These are phyloP conservation scores for Anoplolepis gracilipes DNA, from an alignment of 1,140 invertebrate species.

Conservation along the genomic window DNA sequence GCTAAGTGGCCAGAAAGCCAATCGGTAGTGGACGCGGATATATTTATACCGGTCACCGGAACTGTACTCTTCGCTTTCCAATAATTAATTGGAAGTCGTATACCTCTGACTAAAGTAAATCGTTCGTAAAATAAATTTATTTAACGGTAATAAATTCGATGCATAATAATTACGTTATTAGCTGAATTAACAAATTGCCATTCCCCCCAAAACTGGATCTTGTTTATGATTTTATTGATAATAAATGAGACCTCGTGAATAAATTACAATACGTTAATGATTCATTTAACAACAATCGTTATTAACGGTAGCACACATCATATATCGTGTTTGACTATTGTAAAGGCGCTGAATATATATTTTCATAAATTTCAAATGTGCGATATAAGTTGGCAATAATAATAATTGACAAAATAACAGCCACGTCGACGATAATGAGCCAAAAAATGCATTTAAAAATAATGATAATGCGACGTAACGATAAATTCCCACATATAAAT, in stretches of 20 bases:
- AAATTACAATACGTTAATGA: conserved; percentile 56
- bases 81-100: conserved; percentile 54
- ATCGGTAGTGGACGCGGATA: neutral
- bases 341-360: conserved; percentile 41
- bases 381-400: conserved; percentile 31
- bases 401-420: conserved; percentile 23
- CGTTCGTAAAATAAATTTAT: conserved; percentile 54
- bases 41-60: conserved; percentile 21
- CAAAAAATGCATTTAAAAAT: neutral
- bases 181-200: conserved; percentile 43
- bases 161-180: conserved; percentile 42
- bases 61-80: conserved; percentile 33
- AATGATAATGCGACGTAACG: neutral
- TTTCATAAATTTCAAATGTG: conserved; percentile 46
- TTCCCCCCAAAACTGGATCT: conserved; percentile 26
- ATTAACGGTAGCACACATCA: conserved; percentile 22
- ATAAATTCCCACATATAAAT: neutral
- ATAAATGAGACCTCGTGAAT: conserved; percentile 47
- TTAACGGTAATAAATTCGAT: conserved; percentile 47
- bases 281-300: conserved; percentile 51
- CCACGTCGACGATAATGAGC: neutral
- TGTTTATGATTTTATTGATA: conserved; percentile 56
- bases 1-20: conserved; percentile 28
- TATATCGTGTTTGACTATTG: conserved; percentile 37
- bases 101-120: conserved; percentile 31